Evolutionary conservation across 2,888 invertebrate genomes (phyloP), one percentile per base, ranked within the genome.

Genomic region (Choristoneura rosaceana): DNA sequence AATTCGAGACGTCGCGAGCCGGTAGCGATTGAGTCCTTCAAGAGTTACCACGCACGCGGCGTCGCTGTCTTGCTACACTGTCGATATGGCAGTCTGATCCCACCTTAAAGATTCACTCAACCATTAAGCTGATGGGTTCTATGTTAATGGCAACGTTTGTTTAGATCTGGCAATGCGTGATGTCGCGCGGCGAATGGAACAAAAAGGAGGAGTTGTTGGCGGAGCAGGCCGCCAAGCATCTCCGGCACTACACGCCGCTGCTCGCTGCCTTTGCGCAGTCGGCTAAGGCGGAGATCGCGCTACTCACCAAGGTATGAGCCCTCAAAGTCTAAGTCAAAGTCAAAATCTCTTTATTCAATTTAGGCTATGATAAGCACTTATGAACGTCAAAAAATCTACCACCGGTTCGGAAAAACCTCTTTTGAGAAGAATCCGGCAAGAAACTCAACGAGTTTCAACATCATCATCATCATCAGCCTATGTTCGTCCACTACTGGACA

Each of bases 101-200:
- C 41, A 59, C 38, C 14, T 12, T 38, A 25, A 25, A 25, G n/a
- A 43, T 7, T 45, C 43, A 7, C 5, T 4, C 0, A 3, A 10
- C 4, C 10, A 4, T 14, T 15, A 17, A 62, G 50, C 69, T 70
- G 41, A 69, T 25, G 7, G 58, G n/a, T 15, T 10, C 12, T 50
- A 74, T 75, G 74, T 77, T 79, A 0, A 55, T 1, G 55, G 10
- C 4, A 25, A 17, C 33, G 25, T 65, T n/a, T 58, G n/a, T 15
- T 52, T 25, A 98, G 98, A 96, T 99, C 83, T 99, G 99, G 99
- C 96, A 96, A 79, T 98, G 98, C 78, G 96, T 99, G 82, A 99
- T 99, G 99, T 96, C 97, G 69, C 97, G 98, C 83, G 98, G 98
- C 74, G 99, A 99, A 93, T 99, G 99, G 99, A 99, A 99, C 93